Percentiles rank a stretch among this genome's conserved stretches.
Evolutionary conservation across 2,113 vertebrate genomes (phyloP).

Genomic region (Condylura cristata): DNA sequence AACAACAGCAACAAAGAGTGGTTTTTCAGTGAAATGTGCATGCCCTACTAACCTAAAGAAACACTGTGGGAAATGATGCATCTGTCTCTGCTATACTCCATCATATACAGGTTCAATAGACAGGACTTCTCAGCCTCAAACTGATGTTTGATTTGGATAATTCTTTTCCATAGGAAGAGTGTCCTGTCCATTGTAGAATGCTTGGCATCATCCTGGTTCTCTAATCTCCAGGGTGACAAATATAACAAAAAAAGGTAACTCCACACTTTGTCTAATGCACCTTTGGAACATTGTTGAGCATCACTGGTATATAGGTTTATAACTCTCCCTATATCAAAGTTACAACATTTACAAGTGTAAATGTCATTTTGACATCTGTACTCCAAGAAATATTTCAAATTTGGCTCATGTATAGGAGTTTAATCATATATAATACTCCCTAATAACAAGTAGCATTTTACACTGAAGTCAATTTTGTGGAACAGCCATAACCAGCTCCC

Average conservation of each 20-base stretch:
- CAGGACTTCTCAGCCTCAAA: neutral
- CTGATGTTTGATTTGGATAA: neutral
- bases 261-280: neutral
- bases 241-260: slow-evolving; percentile 10
- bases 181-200: neutral
- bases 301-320: neutral
- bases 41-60: neutral
- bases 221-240: neutral
- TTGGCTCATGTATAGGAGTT: slow-evolving; percentile 6
- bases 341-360: slow-evolving; percentile 22
- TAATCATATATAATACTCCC: slow-evolving; percentile 38
- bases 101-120: neutral
- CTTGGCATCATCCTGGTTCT: neutral
- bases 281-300: neutral
- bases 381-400: slow-evolving; percentile 52
- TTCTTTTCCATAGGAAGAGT: neutral
- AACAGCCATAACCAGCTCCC: slow-evolving; percentile 20
- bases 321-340: neutral
- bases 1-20: neutral
- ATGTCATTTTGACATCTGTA: neutral
- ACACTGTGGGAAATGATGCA: neutral
- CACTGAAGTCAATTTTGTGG: slow-evolving; percentile 39
- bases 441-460: slow-evolving; percentile 37
- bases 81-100: neutral
- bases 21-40: neutral